Percentiles rank a stretch among this genome's conserved stretches.
Evolutionary conservation across 2,797 vertebrate genomes (phyloP).

Genomic region (Scleropages formosus): DNA sequence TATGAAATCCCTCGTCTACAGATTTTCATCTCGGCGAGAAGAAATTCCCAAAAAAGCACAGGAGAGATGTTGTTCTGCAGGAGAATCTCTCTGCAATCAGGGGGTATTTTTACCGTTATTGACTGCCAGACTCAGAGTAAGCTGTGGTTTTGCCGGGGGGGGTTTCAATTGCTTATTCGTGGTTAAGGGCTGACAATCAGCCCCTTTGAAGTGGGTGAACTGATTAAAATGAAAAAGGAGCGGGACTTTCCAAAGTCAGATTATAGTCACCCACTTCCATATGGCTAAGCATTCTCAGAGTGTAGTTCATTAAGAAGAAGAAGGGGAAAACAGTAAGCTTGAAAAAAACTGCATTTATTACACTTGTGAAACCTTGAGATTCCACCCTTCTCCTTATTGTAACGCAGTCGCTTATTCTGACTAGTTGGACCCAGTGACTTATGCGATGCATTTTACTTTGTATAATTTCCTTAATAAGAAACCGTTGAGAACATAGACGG

Average conservation of each 20-base stretch:
- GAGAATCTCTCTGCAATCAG: slow-evolving; percentile 18
- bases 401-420: neutral
- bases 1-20: neutral
- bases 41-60: neutral
- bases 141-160: neutral
- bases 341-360: neutral
- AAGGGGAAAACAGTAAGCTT: neutral
- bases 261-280: neutral
- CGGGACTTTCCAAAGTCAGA: neutral
- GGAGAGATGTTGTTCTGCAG: neutral
- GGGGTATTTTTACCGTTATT: slow-evolving; percentile 23
- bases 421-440: neutral
- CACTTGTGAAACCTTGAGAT: neutral
- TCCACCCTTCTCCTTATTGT: neutral
- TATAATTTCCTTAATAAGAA: neutral
- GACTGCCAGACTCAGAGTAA: slow-evolving; percentile 11
- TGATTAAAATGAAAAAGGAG: slow-evolving; percentile 16
- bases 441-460: neutral
- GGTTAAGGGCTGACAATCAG: slow-evolving; percentile 15
- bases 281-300: neutral
- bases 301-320: neutral
- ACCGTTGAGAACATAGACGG: neutral
- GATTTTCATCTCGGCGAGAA: slow-evolving; percentile 16
- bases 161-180: slow-evolving; percentile 9
- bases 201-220: slow-evolving; percentile 22